Conservation (phyloP, 2,113 vertebrate species). For the Aegithalos caudatus region DNA sequence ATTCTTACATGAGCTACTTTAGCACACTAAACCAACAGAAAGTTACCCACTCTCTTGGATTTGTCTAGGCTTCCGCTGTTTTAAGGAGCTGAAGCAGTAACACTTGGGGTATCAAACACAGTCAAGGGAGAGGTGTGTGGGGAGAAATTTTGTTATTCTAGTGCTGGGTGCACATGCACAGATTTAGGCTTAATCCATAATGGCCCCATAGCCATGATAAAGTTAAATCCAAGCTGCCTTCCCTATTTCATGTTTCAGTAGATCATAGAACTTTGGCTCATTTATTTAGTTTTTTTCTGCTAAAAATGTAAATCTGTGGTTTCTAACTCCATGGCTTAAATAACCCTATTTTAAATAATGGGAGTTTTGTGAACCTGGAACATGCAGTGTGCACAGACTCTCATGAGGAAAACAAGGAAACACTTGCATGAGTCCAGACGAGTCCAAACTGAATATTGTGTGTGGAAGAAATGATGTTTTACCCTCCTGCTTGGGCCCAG, state of each 20-base stretch:
- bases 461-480: neutral
- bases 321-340: neutral
- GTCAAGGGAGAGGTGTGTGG: neutral
- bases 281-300: neutral
- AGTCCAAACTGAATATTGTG: neutral
- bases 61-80: neutral
- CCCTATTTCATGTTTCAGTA: neutral
- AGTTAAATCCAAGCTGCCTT: neutral
- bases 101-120: neutral
- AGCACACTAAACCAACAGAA: neutral
- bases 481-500: neutral
- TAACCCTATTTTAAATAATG: neutral
- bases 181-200: neutral
- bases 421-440: neutral
- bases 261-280: neutral
- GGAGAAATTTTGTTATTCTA: neutral
- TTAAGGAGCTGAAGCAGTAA: neutral
- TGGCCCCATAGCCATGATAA: neutral
- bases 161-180: rapidly evolving
- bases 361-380: neutral
- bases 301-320: neutral
- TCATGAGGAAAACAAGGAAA: neutral
- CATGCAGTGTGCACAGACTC: neutral
- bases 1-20: neutral
- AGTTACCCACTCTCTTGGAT: neutral